Evolutionary conservation across 2,888 invertebrate species (phyloP), one percentile per base, ranked within the genome.

Genomic region (Melieria picta): DNA sequence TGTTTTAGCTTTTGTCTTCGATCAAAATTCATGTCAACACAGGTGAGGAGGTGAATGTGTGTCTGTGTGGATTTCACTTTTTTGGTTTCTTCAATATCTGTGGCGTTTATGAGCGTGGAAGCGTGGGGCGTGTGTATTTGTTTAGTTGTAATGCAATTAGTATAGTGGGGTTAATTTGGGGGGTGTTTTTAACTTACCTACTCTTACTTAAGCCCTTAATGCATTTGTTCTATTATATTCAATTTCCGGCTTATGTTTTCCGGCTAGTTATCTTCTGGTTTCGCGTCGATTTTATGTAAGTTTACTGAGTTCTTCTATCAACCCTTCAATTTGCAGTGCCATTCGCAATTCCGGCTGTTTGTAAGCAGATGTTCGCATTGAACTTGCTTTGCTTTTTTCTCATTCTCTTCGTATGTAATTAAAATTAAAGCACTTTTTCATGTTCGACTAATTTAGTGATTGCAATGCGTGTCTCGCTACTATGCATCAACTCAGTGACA

Each of bases 311-410:
- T 62, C 48, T 63, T 10, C 4, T 47, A 47, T 48, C 30, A 30
- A 30, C 30, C 30, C 16, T 47, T 13, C n/a, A 30, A n/a, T 30
- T 30, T 30, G 43, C 42, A 7, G 5, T 61, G 43, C 16, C 48
- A 10, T 47, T 63, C 48, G 62, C 62, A 63, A 63, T 48, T 63
- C 62, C 48, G 45, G n/a, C 48, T 63, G 48, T 63, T 63, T 47
- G n/a, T 42, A 63, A 63, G 62, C 62, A 47, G 30, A 30, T 30
- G 30, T 30, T 30, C 30, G 30, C 2, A 30, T 30, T 30, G 30
- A 30, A 30, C 3, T 30, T 30, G 30, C 30, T 30, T 30, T 30
- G 30, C 30, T 30, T 30, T 30, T 30, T 2, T 30, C 30, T 30
- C 30, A 30, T 30, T 30, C 30, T 30, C 30, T 30, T 30, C 1